Base-by-base conservation (phyloP, 2,888 invertebrate species). In the Rhimphoctona megacephalus region DNA sequence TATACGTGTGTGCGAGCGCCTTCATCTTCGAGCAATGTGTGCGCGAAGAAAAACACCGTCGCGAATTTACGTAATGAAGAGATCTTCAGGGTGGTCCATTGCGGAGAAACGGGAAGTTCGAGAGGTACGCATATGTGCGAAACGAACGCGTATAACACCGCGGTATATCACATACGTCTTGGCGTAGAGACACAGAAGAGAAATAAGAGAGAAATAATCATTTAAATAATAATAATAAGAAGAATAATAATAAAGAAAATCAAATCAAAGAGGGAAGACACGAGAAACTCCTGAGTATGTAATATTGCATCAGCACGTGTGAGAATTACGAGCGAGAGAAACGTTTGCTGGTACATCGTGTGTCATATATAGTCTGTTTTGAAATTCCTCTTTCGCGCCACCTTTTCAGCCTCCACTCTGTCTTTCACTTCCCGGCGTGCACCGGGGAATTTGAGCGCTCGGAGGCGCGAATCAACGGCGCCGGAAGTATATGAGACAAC, bases 61-160 rank as follows among this genome's bases (percentile, higher is more conserved):
- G 76, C 84, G 86, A 84, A 86, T 86, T 84, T 70, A 84, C 86
- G 81, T 86, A 86, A 92, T 91, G 91, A 92, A 91, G 90, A 91
- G 90, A 91, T 91, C 91, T 85, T 82, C 89, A 89, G 91, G 92
- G 92, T 92, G 92, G 93, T 92, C 93, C 89, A 66, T 70, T 76
- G 82, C 80, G 82, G 81, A 81, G 88, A 85, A 57, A 61, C 66
- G 57, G 66, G 30, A 69, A 77, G 64, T 17, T 39, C 61, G 70
- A 43, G 69, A 64, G 84, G 77, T 52, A 46, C 64, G 57, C 33
- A 46, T 46, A 22, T 70, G 74, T 33, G 74, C 46, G 52, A 76
- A 61, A 14, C 54, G 76, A 81, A 72, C 82, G 76, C 82, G 69
- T 46, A 61, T 72, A 72, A 64, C 72, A 64, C 64, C 70, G 30